Evolutionary conservation across 1,140 invertebrate species (phyloP).

Genomic region (Aphelenchoides besseyi): DNA sequence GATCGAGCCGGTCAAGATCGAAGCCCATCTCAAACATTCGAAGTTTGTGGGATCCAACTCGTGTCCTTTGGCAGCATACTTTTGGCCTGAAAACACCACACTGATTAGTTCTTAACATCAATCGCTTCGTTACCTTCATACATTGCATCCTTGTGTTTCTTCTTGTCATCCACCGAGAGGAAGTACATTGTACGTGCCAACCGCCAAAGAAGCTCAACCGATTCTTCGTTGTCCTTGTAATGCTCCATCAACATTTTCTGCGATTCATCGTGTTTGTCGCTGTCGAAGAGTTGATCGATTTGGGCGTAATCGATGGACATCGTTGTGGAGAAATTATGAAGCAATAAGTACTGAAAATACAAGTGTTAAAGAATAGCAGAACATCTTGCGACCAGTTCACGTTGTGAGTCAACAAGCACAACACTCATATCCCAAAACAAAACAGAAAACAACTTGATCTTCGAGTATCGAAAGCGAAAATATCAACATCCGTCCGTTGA

Average conservation of each 20-base stretch:
- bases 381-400: too few relatives aligned
- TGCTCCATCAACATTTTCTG: not conserved
- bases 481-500: too few relatives aligned
- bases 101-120: slow-evolving; percentile 1
- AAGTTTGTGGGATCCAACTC: slow-evolving; percentile 32
- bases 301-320: slow-evolving; percentile 4
- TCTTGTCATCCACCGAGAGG: slow-evolving; percentile 46
- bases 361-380: too few relatives aligned
- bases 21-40: slow-evolving; percentile 43
- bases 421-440: too few relatives aligned
- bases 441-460: too few relatives aligned
- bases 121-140: slow-evolving; percentile 54
- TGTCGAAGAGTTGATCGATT: slow-evolving; percentile 2
- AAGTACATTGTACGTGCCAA: slow-evolving; percentile 58
- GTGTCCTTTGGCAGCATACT: slow-evolving; percentile 59
- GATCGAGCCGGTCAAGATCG: slow-evolving; percentile 33
- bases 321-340: not conserved
- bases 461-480: too few relatives aligned
- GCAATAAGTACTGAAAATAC: too few relatives aligned
- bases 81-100: slow-evolving; percentile 53
- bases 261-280: slow-evolving; percentile 14
- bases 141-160: slow-evolving; percentile 58
- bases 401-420: too few relatives aligned
- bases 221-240: slow-evolving; percentile 3
- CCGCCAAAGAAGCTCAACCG: slow-evolving; percentile 60